These are phyloP conservation scores for Scolanthus callimorphus DNA, from an alignment of 92 coral and sea anemone species.

Conservation along the genomic window DNA sequence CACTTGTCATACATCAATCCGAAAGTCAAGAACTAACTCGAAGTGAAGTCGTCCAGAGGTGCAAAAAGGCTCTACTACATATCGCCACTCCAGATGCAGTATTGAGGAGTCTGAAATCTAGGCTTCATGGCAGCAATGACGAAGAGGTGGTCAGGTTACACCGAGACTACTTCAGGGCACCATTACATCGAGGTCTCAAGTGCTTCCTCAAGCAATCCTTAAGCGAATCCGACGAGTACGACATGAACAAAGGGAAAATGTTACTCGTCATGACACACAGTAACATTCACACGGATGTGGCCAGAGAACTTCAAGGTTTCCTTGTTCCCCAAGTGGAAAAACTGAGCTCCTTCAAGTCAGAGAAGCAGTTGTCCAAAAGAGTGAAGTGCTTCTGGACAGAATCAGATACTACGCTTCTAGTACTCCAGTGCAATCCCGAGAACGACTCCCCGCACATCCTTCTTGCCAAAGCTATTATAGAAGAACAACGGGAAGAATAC, in stretches of 20 bases:
- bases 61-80: conserved; percentile 82
- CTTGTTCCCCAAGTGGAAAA: conserved; percentile 69
- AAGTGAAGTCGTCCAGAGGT: conserved; percentile 49
- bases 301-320: conserved; percentile 55
- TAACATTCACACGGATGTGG: conserved; percentile 73
- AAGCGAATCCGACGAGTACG: conserved; percentile 9
- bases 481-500: conserved; percentile 67
- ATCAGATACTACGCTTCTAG: conserved; percentile 54
- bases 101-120: conserved; percentile 57
- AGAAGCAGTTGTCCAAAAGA: conserved; percentile 79
- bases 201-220: conserved; percentile 22
- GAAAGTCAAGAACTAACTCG: conserved; percentile 14
- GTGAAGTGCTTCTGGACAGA: conserved; percentile 73
- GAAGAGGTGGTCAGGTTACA: conserved; percentile 49
- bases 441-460: conserved; percentile 91
- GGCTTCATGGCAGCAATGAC: conserved; percentile 23
- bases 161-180: conserved; percentile 58
- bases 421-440: conserved; percentile 88
- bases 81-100: conserved; percentile 94
- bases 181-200: conserved; percentile 70
- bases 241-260: conserved; percentile 40
- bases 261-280: conserved; percentile 87
- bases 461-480: conserved; percentile 84
- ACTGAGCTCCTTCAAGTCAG: conserved; percentile 90
- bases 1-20: conserved; percentile 73